phyloP scores from a whole-genome alignment of 2,113 vertebrate genomes.

The Oreocharis arfaki region DNA sequence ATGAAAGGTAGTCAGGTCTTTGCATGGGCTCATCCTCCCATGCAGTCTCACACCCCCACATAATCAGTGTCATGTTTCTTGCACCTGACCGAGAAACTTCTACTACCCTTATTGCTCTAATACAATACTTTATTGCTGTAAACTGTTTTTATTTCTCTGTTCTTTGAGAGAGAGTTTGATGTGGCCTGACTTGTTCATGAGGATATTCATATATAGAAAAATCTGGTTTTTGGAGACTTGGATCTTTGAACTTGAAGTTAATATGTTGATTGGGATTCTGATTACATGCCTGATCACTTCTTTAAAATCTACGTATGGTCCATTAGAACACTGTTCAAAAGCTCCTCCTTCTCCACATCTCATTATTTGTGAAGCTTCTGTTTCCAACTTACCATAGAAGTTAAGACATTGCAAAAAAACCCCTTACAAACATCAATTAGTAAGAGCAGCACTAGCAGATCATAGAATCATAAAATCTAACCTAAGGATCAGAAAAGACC shows the following conservation, averaged over 20 bases:
- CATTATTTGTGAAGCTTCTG: neutral
- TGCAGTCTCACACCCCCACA: neutral
- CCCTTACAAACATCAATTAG: neutral
- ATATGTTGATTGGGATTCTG: neutral
- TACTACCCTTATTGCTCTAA: neutral
- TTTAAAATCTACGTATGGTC: neutral
- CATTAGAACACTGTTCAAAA: neutral
- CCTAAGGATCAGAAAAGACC: neutral
- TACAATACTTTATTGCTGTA: neutral
- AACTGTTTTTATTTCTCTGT: neutral
- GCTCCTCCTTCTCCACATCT: neutral
- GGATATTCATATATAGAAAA: neutral
- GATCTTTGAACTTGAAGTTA: neutral
- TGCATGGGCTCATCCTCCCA: neutral
- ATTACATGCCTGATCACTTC: neutral
- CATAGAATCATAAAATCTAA: neutral
- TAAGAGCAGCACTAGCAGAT: neutral
- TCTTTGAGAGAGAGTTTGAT: neutral
- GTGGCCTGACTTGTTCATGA: neutral
- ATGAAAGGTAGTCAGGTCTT: neutral
- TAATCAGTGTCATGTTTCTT: neutral
- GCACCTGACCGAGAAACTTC: rapidly evolving
- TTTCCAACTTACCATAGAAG: neutral
- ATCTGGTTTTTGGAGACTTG: neutral
- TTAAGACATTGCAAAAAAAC: neutral